phyloP scores from a whole-genome alignment of 1,140 invertebrate genomes.

The Daktulosphaira vitifoliae region DNA sequence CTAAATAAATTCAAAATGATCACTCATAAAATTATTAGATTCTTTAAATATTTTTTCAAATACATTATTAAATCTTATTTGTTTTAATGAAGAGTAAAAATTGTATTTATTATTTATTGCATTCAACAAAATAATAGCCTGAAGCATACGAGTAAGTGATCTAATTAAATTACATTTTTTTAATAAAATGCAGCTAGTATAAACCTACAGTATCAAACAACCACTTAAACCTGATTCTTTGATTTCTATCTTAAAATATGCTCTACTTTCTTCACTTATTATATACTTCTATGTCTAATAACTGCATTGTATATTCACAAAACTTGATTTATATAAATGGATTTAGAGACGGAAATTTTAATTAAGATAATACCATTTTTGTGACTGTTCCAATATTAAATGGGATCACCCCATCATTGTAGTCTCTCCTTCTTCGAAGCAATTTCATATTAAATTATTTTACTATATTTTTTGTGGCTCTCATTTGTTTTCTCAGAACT shows the following conservation, averaged over 20 bases:
- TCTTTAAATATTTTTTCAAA: background rate
- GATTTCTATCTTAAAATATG: background rate
- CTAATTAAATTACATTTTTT: slow-evolving; percentile 1
- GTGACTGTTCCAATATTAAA: no score
- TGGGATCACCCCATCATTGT: no score
- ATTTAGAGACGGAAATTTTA: background rate
- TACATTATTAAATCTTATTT: background rate
- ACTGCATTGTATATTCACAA: background rate
- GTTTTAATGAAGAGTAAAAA: background rate
- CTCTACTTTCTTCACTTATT: background rate
- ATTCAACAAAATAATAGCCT: background rate
- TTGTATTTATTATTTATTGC: background rate
- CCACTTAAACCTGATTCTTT: background rate
- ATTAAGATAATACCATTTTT: background rate
- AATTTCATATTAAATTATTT: no score
- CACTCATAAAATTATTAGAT: background rate
- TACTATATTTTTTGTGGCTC: no score
- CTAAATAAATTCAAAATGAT: background rate
- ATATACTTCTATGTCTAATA: background rate
- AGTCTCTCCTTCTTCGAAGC: no score
- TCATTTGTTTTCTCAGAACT: no score
- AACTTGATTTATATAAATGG: background rate
- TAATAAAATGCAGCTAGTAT: background rate
- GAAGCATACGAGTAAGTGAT: background rate
- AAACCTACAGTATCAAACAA: background rate